Percentiles rank a stretch among this genome's conserved stretches.
phyloP scores from a whole-genome alignment of 2,113 vertebrate genomes.

The Emydocephalus ijimae region DNA sequence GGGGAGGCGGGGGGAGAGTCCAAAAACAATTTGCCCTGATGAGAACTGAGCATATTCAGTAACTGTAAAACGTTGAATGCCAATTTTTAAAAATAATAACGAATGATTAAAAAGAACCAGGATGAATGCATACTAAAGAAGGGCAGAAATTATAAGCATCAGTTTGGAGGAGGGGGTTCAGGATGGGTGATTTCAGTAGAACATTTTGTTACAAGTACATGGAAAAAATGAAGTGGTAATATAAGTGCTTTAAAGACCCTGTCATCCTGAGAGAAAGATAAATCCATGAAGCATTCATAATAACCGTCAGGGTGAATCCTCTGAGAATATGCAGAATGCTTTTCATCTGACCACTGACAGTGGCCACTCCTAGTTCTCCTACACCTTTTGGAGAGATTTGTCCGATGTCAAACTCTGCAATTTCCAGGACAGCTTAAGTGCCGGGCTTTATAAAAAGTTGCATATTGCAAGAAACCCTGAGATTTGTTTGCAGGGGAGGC shows the following conservation, averaged over 20 bases:
- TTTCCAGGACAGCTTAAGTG: background rate
- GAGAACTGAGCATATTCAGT: background rate
- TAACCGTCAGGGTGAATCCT: background rate
- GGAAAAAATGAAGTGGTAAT: background rate
- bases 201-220: background rate
- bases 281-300: background rate
- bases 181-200: background rate
- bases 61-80: background rate
- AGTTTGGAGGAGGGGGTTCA: background rate
- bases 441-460: conserved; percentile 8
- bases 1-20: background rate
- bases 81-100: background rate
- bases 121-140: background rate
- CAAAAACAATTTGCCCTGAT: background rate
- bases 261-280: background rate
- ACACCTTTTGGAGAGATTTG: background rate
- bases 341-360: background rate
- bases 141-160: background rate
- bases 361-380: background rate
- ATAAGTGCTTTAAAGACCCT: background rate
- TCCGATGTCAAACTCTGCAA: background rate
- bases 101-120: background rate
- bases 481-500: conserved; percentile 19
- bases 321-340: background rate
- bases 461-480: background rate